These are phyloP conservation scores for Thera obeliscata DNA, from an alignment of 2,888 invertebrate species.

Conservation along the genomic window DNA sequence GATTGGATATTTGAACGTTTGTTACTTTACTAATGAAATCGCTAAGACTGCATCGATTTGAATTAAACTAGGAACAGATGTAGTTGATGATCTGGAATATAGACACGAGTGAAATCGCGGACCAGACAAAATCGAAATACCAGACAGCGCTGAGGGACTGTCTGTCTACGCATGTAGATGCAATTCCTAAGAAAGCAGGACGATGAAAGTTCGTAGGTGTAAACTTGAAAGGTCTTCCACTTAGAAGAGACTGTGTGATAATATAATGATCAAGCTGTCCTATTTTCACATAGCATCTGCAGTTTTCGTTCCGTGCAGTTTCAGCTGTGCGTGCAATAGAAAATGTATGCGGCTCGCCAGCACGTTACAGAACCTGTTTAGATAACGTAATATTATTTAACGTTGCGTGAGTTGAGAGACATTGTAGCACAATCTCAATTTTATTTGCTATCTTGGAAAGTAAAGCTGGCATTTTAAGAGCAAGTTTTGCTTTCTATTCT, in stretches of 20 bases:
- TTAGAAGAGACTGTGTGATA: not conserved
- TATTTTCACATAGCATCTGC: slow-evolving; percentile 6
- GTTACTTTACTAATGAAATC: too few relatives aligned
- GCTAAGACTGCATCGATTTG: too few relatives aligned
- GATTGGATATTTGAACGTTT: too few relatives aligned
- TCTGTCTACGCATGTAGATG: too few relatives aligned
- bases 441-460: slow-evolving; percentile 15
- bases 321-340: slow-evolving; percentile 47
- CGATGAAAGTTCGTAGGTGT: too few relatives aligned
- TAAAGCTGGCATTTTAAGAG: slow-evolving; percentile 2
- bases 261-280: slow-evolving; percentile 12
- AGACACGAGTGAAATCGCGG: too few relatives aligned
- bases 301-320: slow-evolving; percentile 30
- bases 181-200: too few relatives aligned
- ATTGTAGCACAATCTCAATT: slow-evolving; percentile 33
- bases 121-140: too few relatives aligned
- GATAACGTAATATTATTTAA: slow-evolving; percentile 55
- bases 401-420: slow-evolving; percentile 43
- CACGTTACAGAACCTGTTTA: slow-evolving; percentile 41
- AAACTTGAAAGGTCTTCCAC: not conserved
- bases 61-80: too few relatives aligned
- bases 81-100: too few relatives aligned
- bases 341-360: slow-evolving; percentile 44
- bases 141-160: too few relatives aligned
- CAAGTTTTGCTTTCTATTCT: slow-evolving; percentile 37